These are phyloP conservation scores for Cephus spinipes DNA, from an alignment of 2,888 invertebrate species.

Conservation along the genomic window DNA sequence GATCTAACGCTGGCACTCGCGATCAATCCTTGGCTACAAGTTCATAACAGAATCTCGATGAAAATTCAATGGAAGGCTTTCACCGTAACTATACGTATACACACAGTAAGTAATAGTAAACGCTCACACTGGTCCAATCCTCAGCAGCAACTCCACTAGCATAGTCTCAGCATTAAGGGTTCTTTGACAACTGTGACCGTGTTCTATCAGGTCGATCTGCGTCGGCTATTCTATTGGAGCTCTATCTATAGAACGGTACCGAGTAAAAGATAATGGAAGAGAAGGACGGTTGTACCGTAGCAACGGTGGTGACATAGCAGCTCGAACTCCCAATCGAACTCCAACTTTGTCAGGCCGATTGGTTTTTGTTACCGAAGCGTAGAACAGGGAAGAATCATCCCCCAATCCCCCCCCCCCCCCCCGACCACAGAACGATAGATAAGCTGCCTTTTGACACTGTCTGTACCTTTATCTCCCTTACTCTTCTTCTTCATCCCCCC, in stretches of 20 bases:
- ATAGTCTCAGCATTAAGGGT: constrained; percentile 30
- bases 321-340: constrained; percentile 42
- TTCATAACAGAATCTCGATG: no score
- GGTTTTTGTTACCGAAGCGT: constrained; percentile 42
- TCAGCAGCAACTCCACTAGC: not conserved
- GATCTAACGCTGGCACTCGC: no score
- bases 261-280: not conserved
- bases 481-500: constrained; percentile 10
- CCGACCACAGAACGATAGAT: constrained; percentile 35
- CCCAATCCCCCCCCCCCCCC: no score
- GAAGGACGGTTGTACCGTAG: not conserved
- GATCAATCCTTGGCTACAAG: no score
- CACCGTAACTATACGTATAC: no score
- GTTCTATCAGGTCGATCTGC: constrained; percentile 44
- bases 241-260: not conserved
- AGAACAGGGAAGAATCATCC: no score
- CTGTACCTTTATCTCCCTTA: constrained; percentile 19
- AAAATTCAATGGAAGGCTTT: no score
- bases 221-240: constrained; percentile 23
- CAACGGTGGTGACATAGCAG: not conserved
- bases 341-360: constrained; percentile 52
- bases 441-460: constrained; percentile 43
- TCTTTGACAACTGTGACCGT: constrained; percentile 46
- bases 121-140: not conserved
- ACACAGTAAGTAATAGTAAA: no score